A percentile compares a stretch with the other conserved stretches of the same genome.
phyloP scores from a whole-genome alignment of 1,140 invertebrate genomes.

The Brachystomella parvula region DNA sequence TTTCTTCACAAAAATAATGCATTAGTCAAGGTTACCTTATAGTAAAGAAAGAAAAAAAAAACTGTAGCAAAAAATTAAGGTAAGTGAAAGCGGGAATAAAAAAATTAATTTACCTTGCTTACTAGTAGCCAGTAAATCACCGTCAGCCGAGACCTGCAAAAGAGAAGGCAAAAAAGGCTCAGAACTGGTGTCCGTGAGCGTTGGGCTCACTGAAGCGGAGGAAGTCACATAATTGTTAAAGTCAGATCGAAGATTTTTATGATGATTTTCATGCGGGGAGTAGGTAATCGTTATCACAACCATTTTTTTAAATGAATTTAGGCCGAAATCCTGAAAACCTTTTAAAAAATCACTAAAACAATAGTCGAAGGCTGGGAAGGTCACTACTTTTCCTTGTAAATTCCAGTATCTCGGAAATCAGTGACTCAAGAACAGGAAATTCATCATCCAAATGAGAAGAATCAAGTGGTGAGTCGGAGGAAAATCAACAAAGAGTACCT shows the following conservation, averaged over 20 bases:
- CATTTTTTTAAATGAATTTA: conserved; percentile 17
- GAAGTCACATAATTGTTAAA: conserved; percentile 33
- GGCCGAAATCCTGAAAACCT: neutral
- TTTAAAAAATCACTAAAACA: neutral
- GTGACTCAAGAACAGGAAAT: neutral
- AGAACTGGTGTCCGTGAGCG: conserved; percentile 29
- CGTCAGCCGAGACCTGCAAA: conserved; percentile 47
- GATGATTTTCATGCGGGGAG: conserved; percentile 12
- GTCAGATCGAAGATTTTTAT: conserved; percentile 8
- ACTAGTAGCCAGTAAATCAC: conserved; percentile 45
- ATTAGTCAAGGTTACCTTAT: no score
- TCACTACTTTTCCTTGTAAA: neutral
- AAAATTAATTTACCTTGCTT: conserved; percentile 47
- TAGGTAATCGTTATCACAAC: conserved; percentile 39
- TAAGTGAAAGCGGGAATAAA: neutral
- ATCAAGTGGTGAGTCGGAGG: no score
- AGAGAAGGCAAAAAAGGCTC: conserved; percentile 39
- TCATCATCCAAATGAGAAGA: neutral
- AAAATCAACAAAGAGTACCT: no score
- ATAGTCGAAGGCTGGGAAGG: neutral
- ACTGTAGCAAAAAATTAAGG: no score
- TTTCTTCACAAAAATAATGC: no score
- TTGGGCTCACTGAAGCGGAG: conserved; percentile 35
- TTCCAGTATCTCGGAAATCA: neutral
- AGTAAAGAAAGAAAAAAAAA: no score